phyloP scores from a whole-genome alignment of 2,113 vertebrate species.

The Oreochromis niloticus region DNA sequence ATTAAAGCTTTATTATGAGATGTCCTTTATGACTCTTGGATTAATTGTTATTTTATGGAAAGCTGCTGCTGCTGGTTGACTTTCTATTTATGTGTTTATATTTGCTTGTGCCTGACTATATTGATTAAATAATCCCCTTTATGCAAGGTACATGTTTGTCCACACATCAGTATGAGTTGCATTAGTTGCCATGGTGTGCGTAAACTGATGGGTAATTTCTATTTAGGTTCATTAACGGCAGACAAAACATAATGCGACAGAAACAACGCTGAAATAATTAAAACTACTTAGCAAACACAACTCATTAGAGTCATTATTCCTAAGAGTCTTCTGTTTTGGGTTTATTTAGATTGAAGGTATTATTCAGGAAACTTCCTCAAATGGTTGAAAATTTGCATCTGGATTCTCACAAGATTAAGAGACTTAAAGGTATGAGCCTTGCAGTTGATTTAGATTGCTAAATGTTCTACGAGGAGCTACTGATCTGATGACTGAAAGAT shows the following conservation, averaged over 20 bases:
- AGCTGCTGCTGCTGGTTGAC: background rate
- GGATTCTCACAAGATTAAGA: background rate
- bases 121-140: background rate
- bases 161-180: background rate
- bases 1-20: conserved; percentile 19
- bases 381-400: background rate
- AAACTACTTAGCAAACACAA: background rate
- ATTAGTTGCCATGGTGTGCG: background rate
- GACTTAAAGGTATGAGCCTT: background rate
- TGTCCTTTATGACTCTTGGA: background rate
- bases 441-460: background rate
- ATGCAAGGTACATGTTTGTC: background rate
- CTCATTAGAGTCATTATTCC: background rate
- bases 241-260: background rate
- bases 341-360: background rate
- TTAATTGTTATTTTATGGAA: background rate
- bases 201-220: background rate
- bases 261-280: background rate
- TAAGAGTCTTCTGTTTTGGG: background rate
- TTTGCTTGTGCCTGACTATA: background rate
- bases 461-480: background rate
- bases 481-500: background rate
- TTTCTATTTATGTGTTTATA: background rate
- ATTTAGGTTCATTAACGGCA: background rate
- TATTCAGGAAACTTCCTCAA: background rate